These are phyloP conservation scores for Drosophila oshimai DNA, from an alignment of 1,140 invertebrate genomes.

Conservation along the genomic window DNA sequence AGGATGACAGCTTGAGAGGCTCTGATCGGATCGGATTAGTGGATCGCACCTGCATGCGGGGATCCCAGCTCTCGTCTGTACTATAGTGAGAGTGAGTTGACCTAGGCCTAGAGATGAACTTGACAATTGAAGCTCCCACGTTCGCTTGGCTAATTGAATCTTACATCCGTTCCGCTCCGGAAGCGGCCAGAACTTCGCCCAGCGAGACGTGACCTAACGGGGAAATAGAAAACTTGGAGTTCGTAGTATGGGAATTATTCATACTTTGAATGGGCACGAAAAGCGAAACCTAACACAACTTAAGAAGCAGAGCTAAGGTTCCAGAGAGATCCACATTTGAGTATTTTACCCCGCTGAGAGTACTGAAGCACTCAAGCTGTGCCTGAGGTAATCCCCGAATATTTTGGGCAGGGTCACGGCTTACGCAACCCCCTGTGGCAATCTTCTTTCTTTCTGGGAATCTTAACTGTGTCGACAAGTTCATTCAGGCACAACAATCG, in stretches of 20 bases:
- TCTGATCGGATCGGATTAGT: slow-evolving; percentile 3
- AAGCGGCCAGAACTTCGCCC: slow-evolving; percentile 14
- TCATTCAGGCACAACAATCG: slow-evolving; percentile 49
- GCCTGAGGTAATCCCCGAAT: slow-evolving; percentile 15
- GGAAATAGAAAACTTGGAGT: not conserved
- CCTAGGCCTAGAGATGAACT: slow-evolving; percentile 15
- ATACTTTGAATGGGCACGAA: slow-evolving; percentile 19
- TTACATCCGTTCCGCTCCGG: slow-evolving; percentile 7
- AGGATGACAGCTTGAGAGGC: slow-evolving; percentile 43
- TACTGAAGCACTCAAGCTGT: not conserved
- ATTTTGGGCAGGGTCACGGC: slow-evolving; percentile 5
- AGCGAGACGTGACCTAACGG: slow-evolving; percentile 11
- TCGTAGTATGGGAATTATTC: slow-evolving; percentile 15
- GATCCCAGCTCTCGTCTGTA: not conserved
- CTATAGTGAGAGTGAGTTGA: slow-evolving; percentile 11
- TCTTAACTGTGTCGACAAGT: slow-evolving; percentile 62
- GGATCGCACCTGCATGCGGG: not conserved
- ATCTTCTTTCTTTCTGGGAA: slow-evolving; percentile 29
- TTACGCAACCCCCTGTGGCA: slow-evolving; percentile 16
- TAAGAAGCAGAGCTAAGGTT: not conserved
- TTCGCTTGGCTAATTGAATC: slow-evolving; percentile 3
- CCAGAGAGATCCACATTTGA: not conserved
- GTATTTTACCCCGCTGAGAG: not conserved
- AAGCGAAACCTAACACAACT: not conserved
- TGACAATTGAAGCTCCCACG: slow-evolving; percentile 11